Evolutionary conservation across 2,113 vertebrate species (phyloP).

Genomic region (Apaloderma vittatum): DNA sequence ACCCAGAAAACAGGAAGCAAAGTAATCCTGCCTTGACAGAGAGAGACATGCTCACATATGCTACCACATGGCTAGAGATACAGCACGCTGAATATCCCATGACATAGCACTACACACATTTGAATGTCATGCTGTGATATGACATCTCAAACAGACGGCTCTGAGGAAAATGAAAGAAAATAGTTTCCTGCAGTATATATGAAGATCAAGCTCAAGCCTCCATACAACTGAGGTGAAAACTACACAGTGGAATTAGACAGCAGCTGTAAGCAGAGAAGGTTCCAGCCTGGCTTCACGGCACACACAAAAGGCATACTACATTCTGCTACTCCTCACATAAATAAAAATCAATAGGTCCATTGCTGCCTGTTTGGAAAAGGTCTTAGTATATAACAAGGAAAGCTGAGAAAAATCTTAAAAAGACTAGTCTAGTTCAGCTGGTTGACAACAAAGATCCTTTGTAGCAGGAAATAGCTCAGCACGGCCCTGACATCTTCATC

Average conservation of each 20-base stretch:
- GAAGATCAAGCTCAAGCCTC: neutral
- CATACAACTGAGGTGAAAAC: neutral
- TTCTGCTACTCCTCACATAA: neutral
- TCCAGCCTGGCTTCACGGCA: neutral
- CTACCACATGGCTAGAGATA: neutral
- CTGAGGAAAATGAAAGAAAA: neutral
- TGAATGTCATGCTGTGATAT: fast-evolving
- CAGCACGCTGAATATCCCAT: neutral
- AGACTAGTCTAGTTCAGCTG: neutral
- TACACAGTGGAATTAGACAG: neutral
- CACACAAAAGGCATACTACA: neutral
- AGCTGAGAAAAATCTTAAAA: neutral
- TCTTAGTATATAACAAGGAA: neutral
- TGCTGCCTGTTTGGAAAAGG: neutral
- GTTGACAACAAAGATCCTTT: neutral
- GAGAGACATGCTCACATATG: neutral
- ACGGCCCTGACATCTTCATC: neutral
- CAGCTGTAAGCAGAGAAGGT: neutral
- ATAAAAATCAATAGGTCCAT: neutral
- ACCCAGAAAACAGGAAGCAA: neutral
- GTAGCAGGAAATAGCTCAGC: neutral
- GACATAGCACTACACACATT: neutral
- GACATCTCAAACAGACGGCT: neutral
- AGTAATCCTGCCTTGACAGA: neutral
- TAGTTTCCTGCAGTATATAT: neutral